phyloP scores from a whole-genome alignment of 2,888 invertebrate species.

The Brachyptera risi region DNA sequence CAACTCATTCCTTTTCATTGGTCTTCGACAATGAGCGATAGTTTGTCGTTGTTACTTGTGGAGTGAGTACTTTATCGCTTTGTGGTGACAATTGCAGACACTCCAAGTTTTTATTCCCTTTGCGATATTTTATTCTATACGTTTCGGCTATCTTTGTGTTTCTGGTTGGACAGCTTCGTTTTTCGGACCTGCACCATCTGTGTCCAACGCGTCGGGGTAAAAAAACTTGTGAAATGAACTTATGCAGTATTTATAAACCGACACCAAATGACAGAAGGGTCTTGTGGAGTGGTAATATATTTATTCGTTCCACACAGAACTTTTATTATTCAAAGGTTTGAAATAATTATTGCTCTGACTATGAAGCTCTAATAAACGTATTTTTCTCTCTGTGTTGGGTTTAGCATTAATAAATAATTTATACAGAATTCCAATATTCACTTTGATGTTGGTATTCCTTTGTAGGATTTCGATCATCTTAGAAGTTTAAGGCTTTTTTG shows the following conservation, averaged over 20 bases:
- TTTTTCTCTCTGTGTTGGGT: no score
- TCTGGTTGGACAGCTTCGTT: constrained; percentile 25
- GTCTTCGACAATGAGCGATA: constrained; percentile 27
- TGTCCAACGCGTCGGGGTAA: constrained; percentile 9
- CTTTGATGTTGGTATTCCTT: no score
- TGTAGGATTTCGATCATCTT: no score
- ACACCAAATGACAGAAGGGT: neutral
- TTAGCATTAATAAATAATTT: no score
- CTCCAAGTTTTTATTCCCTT: constrained; percentile 18
- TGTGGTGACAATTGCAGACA: constrained; percentile 28
- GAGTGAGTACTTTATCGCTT: constrained; percentile 22
- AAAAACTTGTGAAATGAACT: neutral
- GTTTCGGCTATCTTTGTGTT: constrained; percentile 19
- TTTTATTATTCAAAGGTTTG: neutral
- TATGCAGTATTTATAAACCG: neutral
- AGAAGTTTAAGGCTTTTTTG: no score
- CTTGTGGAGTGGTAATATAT: no score
- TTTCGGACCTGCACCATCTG: constrained; percentile 24
- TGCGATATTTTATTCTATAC: constrained; percentile 4
- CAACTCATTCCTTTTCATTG: constrained; percentile 25
- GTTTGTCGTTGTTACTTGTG: constrained; percentile 19
- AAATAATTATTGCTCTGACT: no score
- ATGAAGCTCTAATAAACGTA: no score
- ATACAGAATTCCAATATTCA: no score
- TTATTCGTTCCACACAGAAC: no score